Percentiles rank a stretch among this genome's conserved stretches.
Evolutionary conservation across 2,888 invertebrate species (phyloP).

Genomic region (Metacarcinus magister): DNA sequence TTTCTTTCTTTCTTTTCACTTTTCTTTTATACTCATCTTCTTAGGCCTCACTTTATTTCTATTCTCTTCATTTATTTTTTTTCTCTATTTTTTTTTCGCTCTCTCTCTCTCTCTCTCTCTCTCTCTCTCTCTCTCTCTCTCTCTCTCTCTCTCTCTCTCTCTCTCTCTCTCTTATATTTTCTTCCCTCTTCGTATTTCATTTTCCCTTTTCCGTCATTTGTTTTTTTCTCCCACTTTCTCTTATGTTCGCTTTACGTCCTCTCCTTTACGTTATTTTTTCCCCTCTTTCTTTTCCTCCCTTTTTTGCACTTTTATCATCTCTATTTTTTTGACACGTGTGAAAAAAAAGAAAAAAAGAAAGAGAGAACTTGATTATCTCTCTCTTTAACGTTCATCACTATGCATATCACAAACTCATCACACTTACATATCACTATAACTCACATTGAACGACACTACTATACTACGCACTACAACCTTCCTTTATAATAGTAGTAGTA

Average conservation of each 20-base stretch:
- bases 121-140: neutral
- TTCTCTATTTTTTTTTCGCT: neutral
- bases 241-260: neutral
- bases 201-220: neutral
- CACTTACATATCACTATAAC: neutral
- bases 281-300: neutral
- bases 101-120: neutral
- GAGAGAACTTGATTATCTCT: neutral
- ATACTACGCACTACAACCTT: neutral
- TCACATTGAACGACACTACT: neutral
- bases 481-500: neutral
- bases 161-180: no score
- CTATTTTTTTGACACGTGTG: neutral
- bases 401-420: neutral
- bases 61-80: neutral
- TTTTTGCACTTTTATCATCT: neutral
- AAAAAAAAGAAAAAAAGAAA: neutral
- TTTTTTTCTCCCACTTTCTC: neutral
- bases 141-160: neutral
- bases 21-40: neutral
- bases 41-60: neutral
- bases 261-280: neutral
- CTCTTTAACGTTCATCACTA: neutral
- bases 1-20: neutral
- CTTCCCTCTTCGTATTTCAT: neutral